These are phyloP conservation scores for Caenorhabditis doughertyi DNA, from an alignment of 2,888 invertebrate species.

Conservation along the genomic window DNA sequence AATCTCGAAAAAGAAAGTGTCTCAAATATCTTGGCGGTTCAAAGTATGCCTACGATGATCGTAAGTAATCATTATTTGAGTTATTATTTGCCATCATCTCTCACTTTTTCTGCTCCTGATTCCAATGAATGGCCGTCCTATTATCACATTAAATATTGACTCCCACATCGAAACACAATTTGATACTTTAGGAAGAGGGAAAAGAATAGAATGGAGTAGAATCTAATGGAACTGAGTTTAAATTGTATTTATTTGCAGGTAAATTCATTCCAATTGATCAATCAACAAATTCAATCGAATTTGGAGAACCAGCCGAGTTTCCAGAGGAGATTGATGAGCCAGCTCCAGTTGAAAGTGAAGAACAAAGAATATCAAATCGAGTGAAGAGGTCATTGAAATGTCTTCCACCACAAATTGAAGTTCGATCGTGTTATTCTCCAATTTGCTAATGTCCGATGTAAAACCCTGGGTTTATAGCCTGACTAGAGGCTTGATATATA, in stretches of 20 bases:
- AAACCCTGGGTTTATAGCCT: no score
- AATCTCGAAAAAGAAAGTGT: constrained; percentile 67
- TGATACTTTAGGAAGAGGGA: constrained; percentile 18
- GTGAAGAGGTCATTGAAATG: constrained; percentile 57
- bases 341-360: constrained; percentile 30
- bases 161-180: constrained; percentile 23
- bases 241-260: constrained; percentile 40
- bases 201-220: constrained; percentile 8
- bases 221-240: constrained; percentile 14
- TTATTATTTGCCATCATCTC: constrained; percentile 45
- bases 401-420: constrained; percentile 49
- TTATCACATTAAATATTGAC: constrained; percentile 42
- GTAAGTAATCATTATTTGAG: constrained; percentile 43
- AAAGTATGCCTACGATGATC: constrained; percentile 57
- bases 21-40: constrained; percentile 57
- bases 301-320: constrained; percentile 54
- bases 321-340: constrained; percentile 46
- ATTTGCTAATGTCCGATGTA: constrained; percentile 6
- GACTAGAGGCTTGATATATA: no score
- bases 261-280: constrained; percentile 50
- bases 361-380: constrained; percentile 4
- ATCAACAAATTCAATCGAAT: constrained; percentile 42
- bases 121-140: constrained; percentile 34
- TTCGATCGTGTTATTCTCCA: constrained; percentile 31
- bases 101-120: constrained; percentile 19